Conservation (phyloP, 1,140 invertebrate genomes). For the Drosophila nannoptera region DNA sequence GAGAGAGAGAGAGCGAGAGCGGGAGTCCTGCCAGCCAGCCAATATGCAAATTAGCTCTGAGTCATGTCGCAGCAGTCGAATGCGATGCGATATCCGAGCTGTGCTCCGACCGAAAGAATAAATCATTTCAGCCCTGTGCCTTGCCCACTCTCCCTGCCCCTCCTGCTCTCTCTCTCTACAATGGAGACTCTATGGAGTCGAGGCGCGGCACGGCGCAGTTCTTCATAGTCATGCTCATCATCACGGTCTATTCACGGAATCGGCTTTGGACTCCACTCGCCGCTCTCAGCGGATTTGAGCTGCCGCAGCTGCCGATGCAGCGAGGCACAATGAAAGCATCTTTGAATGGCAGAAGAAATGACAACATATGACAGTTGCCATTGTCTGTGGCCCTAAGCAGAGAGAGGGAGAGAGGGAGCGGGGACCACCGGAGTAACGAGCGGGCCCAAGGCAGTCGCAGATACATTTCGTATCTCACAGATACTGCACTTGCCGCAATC, state of each 20-base stretch:
- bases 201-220: conserved; percentile 32
- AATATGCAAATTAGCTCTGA: conserved; percentile 69
- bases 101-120: conserved; percentile 46
- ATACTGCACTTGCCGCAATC: conserved; percentile 58
- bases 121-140: conserved; percentile 49
- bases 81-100: conserved; percentile 4
- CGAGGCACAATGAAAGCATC: conserved; percentile 34
- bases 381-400: conserved; percentile 41
- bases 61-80: conserved; percentile 40
- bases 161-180: too few species aligned
- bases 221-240: conserved; percentile 58
- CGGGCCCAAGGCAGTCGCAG: not conserved
- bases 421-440: conserved; percentile 47
- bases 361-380: conserved; percentile 57
- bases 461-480: not conserved
- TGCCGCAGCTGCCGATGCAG: conserved; percentile 52
- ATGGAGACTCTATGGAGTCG: not conserved
- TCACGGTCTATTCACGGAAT: conserved; percentile 51
- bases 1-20: too few species aligned
- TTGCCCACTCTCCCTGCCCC: too few species aligned
- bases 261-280: conserved; percentile 7
- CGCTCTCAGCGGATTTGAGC: conserved; percentile 50
- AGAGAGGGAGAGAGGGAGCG: not conserved
- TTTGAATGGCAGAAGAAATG: conserved; percentile 22
- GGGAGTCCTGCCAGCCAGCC: conserved; percentile 18